phyloP scores from a whole-genome alignment of 1,140 invertebrate genomes.

The Muscidifurax raptorellus region DNA sequence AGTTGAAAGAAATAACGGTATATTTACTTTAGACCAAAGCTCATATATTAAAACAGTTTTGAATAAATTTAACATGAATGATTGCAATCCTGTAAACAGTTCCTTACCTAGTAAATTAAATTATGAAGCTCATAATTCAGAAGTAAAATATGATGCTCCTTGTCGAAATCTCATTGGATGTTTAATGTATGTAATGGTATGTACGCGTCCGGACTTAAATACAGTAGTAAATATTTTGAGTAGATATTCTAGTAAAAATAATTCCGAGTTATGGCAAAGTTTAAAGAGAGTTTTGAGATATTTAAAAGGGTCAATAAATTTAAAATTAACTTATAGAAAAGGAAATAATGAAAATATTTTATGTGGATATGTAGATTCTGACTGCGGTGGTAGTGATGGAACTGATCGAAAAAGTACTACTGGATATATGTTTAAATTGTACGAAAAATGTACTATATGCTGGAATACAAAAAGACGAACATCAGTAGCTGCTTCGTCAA shows the following conservation, averaged over 20 bases:
- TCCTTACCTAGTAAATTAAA: constrained; percentile 41
- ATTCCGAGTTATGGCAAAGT: constrained; percentile 24
- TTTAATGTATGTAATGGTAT: too few relatives aligned
- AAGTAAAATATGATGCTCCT: constrained; percentile 35
- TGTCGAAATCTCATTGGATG: too few relatives aligned
- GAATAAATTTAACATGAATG: constrained; percentile 47
- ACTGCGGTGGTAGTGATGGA: constrained; percentile 58
- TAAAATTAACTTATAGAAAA: constrained; percentile 33
- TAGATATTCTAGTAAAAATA: constrained; percentile 37
- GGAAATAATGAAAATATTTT: constrained; percentile 54
- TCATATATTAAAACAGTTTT: too few relatives aligned
- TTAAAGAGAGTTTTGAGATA: not conserved
- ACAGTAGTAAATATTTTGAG: constrained; percentile 37
- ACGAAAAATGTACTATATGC: not conserved
- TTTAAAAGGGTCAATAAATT: constrained; percentile 34
- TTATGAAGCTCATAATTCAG: constrained; percentile 38
- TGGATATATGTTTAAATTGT: constrained; percentile 60
- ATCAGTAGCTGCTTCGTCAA: constrained; percentile 32
- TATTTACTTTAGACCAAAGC: too few relatives aligned
- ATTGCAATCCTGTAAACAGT: constrained; percentile 36
- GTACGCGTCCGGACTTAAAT: too few relatives aligned
- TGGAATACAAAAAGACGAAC: constrained; percentile 26
- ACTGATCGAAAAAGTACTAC: constrained; percentile 59
- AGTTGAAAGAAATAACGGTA: too few relatives aligned
- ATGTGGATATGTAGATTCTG: constrained; percentile 62